Conservation (phyloP, 1,140 invertebrate species). For the Drosophila lini region DNA sequence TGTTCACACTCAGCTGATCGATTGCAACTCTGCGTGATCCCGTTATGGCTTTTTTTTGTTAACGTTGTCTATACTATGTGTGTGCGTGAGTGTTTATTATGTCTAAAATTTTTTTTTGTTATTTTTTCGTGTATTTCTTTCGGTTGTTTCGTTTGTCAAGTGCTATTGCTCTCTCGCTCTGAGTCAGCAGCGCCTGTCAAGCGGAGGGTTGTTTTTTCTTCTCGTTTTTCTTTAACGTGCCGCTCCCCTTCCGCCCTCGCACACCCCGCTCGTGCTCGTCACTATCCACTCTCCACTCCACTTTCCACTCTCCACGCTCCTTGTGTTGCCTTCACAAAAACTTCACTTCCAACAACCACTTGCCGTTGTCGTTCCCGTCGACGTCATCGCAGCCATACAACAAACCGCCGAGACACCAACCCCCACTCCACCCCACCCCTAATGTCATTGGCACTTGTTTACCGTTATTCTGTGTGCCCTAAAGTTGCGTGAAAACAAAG, state of each 20-base stretch:
- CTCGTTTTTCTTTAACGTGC: slow-evolving; percentile 29
- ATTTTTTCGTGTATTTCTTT: slow-evolving; percentile 8
- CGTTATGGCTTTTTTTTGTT: slow-evolving; percentile 13
- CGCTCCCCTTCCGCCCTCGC: slow-evolving; percentile 21
- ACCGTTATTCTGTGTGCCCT: slow-evolving; percentile 18
- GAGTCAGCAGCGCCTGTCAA: slow-evolving; percentile 68
- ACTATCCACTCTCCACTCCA: slow-evolving; percentile 12
- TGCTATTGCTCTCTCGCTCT: slow-evolving; percentile 53
- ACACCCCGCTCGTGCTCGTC: slow-evolving; percentile 1
- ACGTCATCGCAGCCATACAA: slow-evolving; percentile 73
- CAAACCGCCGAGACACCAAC: slow-evolving; percentile 41
- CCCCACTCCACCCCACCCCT: background rate
- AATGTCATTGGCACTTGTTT: slow-evolving; percentile 47
- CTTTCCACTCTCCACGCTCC: slow-evolving; percentile 8
- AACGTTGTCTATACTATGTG: background rate
- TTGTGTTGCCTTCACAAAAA: slow-evolving; percentile 36
- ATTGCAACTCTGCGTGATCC: slow-evolving; percentile 33
- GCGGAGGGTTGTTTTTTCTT: slow-evolving; percentile 64
- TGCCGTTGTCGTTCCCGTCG: slow-evolving; percentile 52
- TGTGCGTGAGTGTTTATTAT: slow-evolving; percentile 20
- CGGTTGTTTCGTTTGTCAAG: slow-evolving; percentile 27
- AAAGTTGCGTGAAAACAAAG: slow-evolving; percentile 29
- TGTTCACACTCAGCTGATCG: slow-evolving; percentile 27
- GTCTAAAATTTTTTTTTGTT: slow-evolving; percentile 8
- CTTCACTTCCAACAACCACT: slow-evolving; percentile 71